These are phyloP conservation scores for Phrynocephalus versicolor DNA, from an alignment of 2,113 vertebrate genomes.

Conservation along the genomic window DNA sequence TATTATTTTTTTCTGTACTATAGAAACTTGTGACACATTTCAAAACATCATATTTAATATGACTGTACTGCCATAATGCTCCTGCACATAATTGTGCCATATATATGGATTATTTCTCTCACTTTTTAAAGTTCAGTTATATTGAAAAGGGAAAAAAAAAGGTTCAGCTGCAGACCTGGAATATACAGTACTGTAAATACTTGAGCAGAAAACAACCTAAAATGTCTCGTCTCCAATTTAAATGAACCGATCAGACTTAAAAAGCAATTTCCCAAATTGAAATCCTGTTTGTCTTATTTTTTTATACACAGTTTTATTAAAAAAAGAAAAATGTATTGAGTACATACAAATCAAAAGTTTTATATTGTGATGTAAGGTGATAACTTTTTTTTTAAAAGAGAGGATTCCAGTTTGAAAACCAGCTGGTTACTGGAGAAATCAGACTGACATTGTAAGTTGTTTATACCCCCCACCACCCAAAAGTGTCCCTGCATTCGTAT, in stretches of 20 bases:
- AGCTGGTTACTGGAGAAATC: constrained; percentile 84
- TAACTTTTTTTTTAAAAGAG: constrained; percentile 61
- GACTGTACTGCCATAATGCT: constrained; percentile 47
- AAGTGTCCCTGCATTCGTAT: constrained; percentile 54
- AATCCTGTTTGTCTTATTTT: constrained; percentile 69
- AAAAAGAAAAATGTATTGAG: constrained; percentile 49
- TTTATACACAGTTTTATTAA: constrained; percentile 74
- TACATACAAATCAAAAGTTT: constrained; percentile 63
- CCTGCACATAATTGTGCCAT: constrained; percentile 20
- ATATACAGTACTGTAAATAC: constrained; percentile 10
- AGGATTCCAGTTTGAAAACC: constrained; percentile 71
- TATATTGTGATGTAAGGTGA: constrained; percentile 65
- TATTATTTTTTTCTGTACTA: constrained; percentile 71
- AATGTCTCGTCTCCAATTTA: constrained; percentile 16
- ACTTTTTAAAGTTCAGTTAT: not conserved
- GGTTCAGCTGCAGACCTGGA: not conserved
- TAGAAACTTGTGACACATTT: constrained; percentile 70
- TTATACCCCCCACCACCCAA: constrained; percentile 38
- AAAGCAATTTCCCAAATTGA: rapidly evolving
- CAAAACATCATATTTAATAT: constrained; percentile 60
- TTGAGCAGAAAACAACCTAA: constrained; percentile 9
- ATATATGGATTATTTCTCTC: constrained; percentile 37
- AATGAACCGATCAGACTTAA: constrained; percentile 37
- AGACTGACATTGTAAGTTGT: constrained; percentile 59
- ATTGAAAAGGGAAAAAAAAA: not conserved